phyloP scores from a whole-genome alignment of 2,888 invertebrate genomes.

The Monoplex corrugatus region DNA sequence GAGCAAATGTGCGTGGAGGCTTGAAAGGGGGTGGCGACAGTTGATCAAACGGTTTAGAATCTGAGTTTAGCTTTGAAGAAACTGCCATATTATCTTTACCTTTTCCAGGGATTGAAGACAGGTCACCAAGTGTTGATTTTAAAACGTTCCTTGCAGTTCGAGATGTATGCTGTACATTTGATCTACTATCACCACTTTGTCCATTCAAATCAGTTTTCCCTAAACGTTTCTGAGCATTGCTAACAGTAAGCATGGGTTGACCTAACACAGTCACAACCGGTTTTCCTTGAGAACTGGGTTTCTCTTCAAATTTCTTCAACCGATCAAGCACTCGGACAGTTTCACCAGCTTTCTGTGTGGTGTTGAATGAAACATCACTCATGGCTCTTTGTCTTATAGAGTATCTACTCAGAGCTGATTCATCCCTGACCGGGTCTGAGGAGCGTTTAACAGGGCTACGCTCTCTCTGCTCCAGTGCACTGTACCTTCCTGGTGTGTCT shows the following conservation, averaged over 20 bases:
- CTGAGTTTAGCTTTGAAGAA: background rate
- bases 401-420: constrained; percentile 14
- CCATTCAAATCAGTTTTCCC: background rate
- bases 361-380: background rate
- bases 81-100: background rate
- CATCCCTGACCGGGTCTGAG: background rate
- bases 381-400: constrained; percentile 52
- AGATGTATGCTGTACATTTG: background rate
- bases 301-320: constrained; percentile 66
- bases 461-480: background rate
- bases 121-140: background rate
- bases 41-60: background rate
- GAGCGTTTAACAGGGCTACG: background rate
- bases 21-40: constrained; percentile 62
- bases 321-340: constrained; percentile 65
- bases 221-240: background rate
- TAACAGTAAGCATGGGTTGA: background rate
- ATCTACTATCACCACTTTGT: background rate
- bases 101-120: background rate
- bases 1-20: constrained; percentile 73
- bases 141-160: constrained; percentile 9
- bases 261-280: constrained; percentile 29
- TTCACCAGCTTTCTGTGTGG: background rate
- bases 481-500: background rate
- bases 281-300: constrained; percentile 47